Evolutionary conservation across 2,888 invertebrate species (phyloP), one percentile per base, ranked within the genome.

Genomic region (Pammene aurita): DNA sequence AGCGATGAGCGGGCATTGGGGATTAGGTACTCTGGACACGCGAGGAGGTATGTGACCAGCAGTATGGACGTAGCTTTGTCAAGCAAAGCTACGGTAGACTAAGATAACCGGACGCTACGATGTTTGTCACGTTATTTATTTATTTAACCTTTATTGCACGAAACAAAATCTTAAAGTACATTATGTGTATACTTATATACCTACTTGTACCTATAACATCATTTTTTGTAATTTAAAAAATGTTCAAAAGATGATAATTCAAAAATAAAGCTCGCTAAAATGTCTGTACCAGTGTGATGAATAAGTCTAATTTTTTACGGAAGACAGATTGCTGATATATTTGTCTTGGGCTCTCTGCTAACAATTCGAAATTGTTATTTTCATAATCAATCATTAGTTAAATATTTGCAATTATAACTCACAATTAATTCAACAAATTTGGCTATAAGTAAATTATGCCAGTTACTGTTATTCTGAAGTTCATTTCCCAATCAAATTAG

Each of bases 1-100:
- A 62, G 83, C 75, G 77, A 67, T 56, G 18, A 70, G 80, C 79
- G 80, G 74, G 38, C 60, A 13, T 16, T 16, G 7, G 6, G n/a
- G 4, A 26, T 34, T 50, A 18, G 7, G 18, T 2, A 18, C 16
- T 48, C 54, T 54, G 34, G 52, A 54, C 34, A 26, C 18, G 34
- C 26, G 26, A 5, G 7, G 34, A 34, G 11, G 34, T 26, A 26
- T n/a, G n/a, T n/a, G 26, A 4, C 26, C 26, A 26, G 26, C 26
- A 26, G 26, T 26, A 26, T 26, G 26, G 26, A 26, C 26, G 26
- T 26, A 26, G 26, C 26, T 26, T 26, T 26, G 26, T 4, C 4
- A n/a, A n/a, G n/a, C n/a, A n/a, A n/a, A n/a, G n/a, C n/a, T n/a
- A n/a, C n/a, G n/a, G n/a, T n/a, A n/a, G n/a, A n/a, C n/a, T n/a